Base-by-base conservation (phyloP, 2,113 vertebrate species). In the Phylloscopus trochilus region DNA sequence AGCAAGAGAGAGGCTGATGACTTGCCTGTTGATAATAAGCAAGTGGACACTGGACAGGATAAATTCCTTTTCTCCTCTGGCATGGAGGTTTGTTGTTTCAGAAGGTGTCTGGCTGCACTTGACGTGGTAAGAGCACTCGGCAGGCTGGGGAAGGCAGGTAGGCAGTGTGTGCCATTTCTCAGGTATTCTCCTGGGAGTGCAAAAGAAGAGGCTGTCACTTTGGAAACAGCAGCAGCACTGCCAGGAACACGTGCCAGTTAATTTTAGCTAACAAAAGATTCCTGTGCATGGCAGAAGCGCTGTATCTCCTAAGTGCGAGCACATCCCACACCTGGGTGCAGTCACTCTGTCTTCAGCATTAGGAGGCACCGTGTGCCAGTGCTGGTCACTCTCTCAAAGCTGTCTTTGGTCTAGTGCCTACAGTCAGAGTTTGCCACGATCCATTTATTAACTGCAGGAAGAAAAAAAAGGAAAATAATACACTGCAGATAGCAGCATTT, bases 241-340 rank as follows among this genome's bases (percentile, higher is more conserved):
- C 87, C 73, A 91, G 91, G 51, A 95, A 63, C 76, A 81, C 77
- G 63, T 69, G 72, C 75, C 52, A 14, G 91, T 93, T 96, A 97
- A 96, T 95, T 96, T 97, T 95, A 96, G 87, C 90, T 91, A 80
- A 93, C 72, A 91, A 86, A 93, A 91, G 93, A 90, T 70, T 56
- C 67, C 80, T 49, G 76, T 8, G 28, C 69, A 59, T 22, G 53
- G 84, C 51, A 92, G 78, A 62, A 78, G 62, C 56, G 87, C 91
- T 92, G 5, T 49, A 90, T 73, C 53, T 77, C 13, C 18, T 55
- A 33, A 67, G 79, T 52, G 77, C 0, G 0, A 88, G 84, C 59
- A 68, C 86, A 60, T 66, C 94, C 84, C 74, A 89, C 81, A 15
- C 83, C 64, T 33, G 0, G 2, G 31, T 56, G 85, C 83, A 33